These are phyloP conservation scores for Holothuria leucospilota DNA, from an alignment of 53 echinoderm and acorn worm species.

Conservation along the genomic window DNA sequence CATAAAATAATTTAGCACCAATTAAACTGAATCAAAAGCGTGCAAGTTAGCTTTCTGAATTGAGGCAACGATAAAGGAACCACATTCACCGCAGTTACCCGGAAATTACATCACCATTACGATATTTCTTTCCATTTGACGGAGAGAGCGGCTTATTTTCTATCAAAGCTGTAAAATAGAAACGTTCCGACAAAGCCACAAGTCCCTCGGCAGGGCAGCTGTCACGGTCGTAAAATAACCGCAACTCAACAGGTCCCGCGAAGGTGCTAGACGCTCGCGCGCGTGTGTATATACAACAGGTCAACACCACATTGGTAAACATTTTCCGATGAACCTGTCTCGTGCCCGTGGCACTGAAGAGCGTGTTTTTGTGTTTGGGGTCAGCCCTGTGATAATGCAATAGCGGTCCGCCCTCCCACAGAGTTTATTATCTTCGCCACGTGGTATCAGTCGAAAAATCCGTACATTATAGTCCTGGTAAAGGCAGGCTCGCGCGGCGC, in stretches of 20 bases:
- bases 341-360: not conserved
- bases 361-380: conserved; percentile 38
- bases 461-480: not conserved
- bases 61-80: too few species aligned
- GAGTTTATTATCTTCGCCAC: conserved; percentile 48
- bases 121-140: too few species aligned
- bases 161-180: too few species aligned
- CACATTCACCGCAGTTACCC: too few species aligned
- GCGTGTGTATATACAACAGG: not conserved
- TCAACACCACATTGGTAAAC: not conserved
- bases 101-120: too few species aligned
- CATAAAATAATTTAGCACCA: too few species aligned
- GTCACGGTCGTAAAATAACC: too few species aligned
- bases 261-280: not conserved
- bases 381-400: conserved; percentile 39
- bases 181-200: conserved; percentile 13
- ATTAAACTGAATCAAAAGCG: too few species aligned
- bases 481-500: conserved; percentile 23
- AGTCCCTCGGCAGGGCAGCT: not conserved
- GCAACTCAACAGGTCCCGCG: conserved; percentile 34
- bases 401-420: conserved; percentile 19
- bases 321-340: not conserved
- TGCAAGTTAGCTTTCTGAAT: too few species aligned
- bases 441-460: conserved; percentile 3
- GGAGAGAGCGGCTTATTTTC: too few species aligned